A percentile compares a stretch with the other conserved stretches of the same genome.
Conservation (phyloP, 2,797 vertebrate species). For the Picus viridis region DNA sequence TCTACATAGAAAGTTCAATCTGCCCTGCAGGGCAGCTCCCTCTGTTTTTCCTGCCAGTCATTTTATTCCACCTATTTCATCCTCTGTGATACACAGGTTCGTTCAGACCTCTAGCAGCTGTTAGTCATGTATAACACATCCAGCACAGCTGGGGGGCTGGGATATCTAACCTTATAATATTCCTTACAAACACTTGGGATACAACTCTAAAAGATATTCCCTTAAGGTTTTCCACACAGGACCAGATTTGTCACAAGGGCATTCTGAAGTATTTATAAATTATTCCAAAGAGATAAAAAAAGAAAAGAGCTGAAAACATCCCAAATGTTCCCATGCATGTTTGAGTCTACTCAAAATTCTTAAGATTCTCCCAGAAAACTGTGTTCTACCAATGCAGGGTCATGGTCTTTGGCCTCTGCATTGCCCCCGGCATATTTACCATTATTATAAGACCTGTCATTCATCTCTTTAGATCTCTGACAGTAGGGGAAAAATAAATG, state of each 20-base stretch:
- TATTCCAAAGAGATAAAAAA: conserved; percentile 58
- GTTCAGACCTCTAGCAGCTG: background rate
- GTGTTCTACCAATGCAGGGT: conserved; percentile 60
- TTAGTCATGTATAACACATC: background rate
- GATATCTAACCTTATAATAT: background rate
- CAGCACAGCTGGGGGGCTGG: background rate
- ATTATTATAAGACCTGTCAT: conserved; percentile 71
- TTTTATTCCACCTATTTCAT: background rate
- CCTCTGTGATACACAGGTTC: background rate
- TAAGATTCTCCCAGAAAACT: conserved; percentile 62
- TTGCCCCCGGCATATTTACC: conserved; percentile 71
- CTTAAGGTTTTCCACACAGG: conserved; percentile 39
- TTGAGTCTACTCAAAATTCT: conserved; percentile 67
- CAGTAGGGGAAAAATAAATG: background rate
- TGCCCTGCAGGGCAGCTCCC: background rate
- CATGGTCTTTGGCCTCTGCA: conserved; percentile 62
- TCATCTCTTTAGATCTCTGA: conserved; percentile 68
- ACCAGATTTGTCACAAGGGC: background rate
- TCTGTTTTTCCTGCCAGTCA: background rate
- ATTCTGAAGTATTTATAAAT: conserved; percentile 60
- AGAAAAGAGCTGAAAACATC: conserved; percentile 30
- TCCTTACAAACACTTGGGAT: background rate
- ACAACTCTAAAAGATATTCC: background rate
- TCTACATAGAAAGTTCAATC: background rate
- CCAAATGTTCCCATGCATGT: conserved; percentile 64